Percentiles rank a stretch among this genome's conserved stretches.
These are phyloP conservation scores for Holacanthella duospinosa DNA, from an alignment of 2,888 invertebrate species.

Conservation along the genomic window DNA sequence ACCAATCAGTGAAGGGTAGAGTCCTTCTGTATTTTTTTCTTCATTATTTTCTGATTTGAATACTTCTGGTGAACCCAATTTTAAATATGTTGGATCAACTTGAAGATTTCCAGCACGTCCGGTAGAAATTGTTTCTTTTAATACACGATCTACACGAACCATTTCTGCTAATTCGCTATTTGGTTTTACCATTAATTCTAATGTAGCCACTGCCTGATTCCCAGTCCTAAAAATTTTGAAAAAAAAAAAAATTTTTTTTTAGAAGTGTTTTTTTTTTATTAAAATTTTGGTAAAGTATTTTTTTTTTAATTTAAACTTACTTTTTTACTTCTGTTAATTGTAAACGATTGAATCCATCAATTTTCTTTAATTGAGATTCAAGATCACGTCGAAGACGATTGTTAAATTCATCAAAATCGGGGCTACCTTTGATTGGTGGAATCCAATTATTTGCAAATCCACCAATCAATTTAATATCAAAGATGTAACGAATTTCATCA, in stretches of 20 bases:
- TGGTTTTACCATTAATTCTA: conserved; percentile 62
- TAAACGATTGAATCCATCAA: conserved; percentile 63
- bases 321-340: conserved; percentile 57
- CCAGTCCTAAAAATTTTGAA: conserved; percentile 37
- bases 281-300: conserved; percentile 1
- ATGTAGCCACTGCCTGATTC: conserved; percentile 63
- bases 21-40: conserved; percentile 17
- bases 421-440: conserved; percentile 59
- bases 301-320: conserved; percentile 39
- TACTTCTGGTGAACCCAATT: conserved; percentile 40
- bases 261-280: background rate
- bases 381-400: conserved; percentile 56
- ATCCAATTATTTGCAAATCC: conserved; percentile 66
- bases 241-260: background rate
- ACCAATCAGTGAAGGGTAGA: conserved; percentile 19
- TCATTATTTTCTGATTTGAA: conserved; percentile 7
- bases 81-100: conserved; percentile 69
- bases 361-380: conserved; percentile 50
- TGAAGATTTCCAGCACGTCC: conserved; percentile 68
- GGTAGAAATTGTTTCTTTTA: conserved; percentile 58
- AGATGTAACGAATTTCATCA: conserved; percentile 39
- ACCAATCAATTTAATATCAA: conserved; percentile 41
- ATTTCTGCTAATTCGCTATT: conserved; percentile 46
- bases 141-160: conserved; percentile 47
- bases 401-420: conserved; percentile 61